phyloP scores from a whole-genome alignment of 2,888 invertebrate species.

The Perizoma affinitatum region DNA sequence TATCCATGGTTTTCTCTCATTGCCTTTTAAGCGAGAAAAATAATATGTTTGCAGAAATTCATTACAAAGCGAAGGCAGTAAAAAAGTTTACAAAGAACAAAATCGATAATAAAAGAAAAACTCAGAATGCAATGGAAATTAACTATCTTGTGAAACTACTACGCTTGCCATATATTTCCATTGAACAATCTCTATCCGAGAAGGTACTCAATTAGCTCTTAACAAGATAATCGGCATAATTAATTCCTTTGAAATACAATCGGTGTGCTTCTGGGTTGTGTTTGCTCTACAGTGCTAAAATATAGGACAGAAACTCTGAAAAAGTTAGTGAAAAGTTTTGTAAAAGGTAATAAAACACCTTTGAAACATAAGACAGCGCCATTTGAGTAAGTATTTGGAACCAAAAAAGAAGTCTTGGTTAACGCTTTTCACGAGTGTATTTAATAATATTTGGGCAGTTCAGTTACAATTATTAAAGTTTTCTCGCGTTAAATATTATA shows the following conservation, averaged over 20 bases:
- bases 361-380: constrained; percentile 8
- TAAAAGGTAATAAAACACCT: constrained; percentile 16
- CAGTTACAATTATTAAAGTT: too few relatives aligned
- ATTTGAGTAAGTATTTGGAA: constrained; percentile 12
- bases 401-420: too few relatives aligned
- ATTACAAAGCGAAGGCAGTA: background rate
- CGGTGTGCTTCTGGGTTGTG: constrained; percentile 2
- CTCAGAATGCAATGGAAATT: too few relatives aligned
- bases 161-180: background rate
- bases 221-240: constrained; percentile 24
- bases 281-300: constrained; percentile 8
- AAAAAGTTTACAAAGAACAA: background rate
- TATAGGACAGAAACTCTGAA: constrained; percentile 1
- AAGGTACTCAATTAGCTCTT: background rate
- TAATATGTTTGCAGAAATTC: background rate
- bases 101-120: too few relatives aligned
- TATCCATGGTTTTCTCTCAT: constrained; percentile 43
- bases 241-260: constrained; percentile 30
- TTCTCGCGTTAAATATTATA: too few relatives aligned
- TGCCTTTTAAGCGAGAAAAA: constrained; percentile 8
- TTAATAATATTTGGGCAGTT: too few relatives aligned
- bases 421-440: too few relatives aligned
- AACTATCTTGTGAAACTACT: too few relatives aligned
- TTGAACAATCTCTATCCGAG: constrained; percentile 1
- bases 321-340: constrained; percentile 16